Conservation (phyloP, 2,797 vertebrate species). For the Zenarchopterus dispar region DNA sequence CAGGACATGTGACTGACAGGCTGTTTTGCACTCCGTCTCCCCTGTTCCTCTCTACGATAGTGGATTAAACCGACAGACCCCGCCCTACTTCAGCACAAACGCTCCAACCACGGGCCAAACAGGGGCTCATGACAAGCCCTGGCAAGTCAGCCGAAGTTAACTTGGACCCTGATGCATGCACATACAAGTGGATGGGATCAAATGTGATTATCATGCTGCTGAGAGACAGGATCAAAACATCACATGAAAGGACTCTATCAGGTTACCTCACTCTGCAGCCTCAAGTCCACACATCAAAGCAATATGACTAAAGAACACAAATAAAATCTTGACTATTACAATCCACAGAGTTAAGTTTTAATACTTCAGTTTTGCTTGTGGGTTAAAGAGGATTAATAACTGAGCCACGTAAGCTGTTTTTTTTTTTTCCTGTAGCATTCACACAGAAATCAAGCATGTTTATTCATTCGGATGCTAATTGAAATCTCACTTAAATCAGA, state of each 20-base stretch:
- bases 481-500: neutral
- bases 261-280: constrained; percentile 36
- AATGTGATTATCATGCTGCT: constrained; percentile 52
- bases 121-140: constrained; percentile 67
- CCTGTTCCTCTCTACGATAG: constrained; percentile 49
- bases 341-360: constrained; percentile 16
- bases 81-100: neutral
- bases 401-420: constrained; percentile 17
- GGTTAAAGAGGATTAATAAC: constrained; percentile 15
- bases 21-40: constrained; percentile 48
- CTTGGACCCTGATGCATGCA: constrained; percentile 51
- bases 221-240: constrained; percentile 69
- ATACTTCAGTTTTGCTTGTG: constrained; percentile 10
- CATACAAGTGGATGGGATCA: constrained; percentile 35
- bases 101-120: constrained; percentile 47
- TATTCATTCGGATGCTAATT: neutral
- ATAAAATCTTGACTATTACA: constrained; percentile 16
- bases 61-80: constrained; percentile 53
- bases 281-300: constrained; percentile 18
- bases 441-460: neutral
- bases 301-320: constrained; percentile 22
- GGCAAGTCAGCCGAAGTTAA: constrained; percentile 64
- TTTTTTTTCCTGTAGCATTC: constrained; percentile 12
- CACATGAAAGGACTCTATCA: constrained; percentile 48
- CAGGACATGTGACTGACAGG: constrained; percentile 35